Conservation (phyloP, 1,140 invertebrate species). For the Habropoda laboriosa region DNA sequence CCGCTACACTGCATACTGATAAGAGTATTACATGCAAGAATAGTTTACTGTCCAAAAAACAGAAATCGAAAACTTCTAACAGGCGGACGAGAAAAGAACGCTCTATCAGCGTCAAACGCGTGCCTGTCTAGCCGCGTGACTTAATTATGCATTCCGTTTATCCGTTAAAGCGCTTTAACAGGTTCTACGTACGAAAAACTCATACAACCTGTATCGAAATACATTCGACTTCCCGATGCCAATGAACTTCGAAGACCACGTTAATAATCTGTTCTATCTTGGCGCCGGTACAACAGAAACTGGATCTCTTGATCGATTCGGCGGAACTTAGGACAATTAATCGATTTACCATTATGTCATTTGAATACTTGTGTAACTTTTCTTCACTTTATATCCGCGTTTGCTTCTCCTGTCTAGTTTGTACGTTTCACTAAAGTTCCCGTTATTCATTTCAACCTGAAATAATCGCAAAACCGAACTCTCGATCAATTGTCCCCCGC, state of each 20-base stretch:
- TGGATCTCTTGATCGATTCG: slow-evolving; percentile 1
- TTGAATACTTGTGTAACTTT: slow-evolving; percentile 54
- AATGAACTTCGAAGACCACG: slow-evolving; percentile 28
- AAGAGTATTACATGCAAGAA: too few species aligned
- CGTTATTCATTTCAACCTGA: too few species aligned
- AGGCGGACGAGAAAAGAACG: too few species aligned
- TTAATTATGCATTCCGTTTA: slow-evolving; percentile 36
- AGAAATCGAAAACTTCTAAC: too few species aligned
- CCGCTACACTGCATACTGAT: too few species aligned
- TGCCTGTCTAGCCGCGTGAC: neutral
- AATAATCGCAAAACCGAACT: too few species aligned
- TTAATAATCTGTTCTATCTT: neutral
- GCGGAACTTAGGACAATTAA: slow-evolving; percentile 42
- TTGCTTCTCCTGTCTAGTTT: too few species aligned
- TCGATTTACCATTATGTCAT: slow-evolving; percentile 42
- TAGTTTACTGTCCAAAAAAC: too few species aligned
- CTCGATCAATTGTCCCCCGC: too few species aligned
- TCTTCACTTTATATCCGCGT: too few species aligned
- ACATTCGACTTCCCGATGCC: slow-evolving; percentile 23
- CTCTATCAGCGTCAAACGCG: neutral
- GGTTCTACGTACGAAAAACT: slow-evolving; percentile 21
- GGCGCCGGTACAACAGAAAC: neutral
- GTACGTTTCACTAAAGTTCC: neutral
- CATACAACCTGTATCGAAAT: slow-evolving; percentile 10
- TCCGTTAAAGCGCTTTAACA: slow-evolving; percentile 20